A percentile compares a stretch with the other conserved stretches of the same genome.
phyloP scores from a whole-genome alignment of 2,113 vertebrate genomes.

The Hemiprocne comata region DNA sequence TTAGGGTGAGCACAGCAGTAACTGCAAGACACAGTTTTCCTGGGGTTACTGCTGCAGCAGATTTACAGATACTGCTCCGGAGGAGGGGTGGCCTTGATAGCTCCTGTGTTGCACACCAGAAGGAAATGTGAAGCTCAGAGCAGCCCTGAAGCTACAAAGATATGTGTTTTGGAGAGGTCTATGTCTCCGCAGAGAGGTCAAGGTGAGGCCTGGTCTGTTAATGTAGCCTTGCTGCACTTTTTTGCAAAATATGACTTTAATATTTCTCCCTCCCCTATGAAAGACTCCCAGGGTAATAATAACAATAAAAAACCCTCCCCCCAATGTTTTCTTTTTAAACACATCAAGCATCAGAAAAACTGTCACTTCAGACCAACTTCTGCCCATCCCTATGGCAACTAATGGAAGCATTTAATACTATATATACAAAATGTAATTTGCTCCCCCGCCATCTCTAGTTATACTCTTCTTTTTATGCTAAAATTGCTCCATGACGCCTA shows the following conservation, averaged over 20 bases:
- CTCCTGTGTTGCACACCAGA: not conserved
- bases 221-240: not conserved
- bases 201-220: slow-evolving; percentile 4
- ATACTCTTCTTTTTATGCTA: slow-evolving; percentile 72
- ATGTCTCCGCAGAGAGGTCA: not conserved
- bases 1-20: not conserved
- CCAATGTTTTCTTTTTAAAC: slow-evolving; percentile 65
- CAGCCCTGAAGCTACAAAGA: not conserved
- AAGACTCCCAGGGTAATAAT: slow-evolving; percentile 40
- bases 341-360: slow-evolving; percentile 69
- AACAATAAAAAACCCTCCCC: slow-evolving; percentile 47
- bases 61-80: not conserved
- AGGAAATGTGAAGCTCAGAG: not conserved
- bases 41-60: not conserved
- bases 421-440: slow-evolving; percentile 65
- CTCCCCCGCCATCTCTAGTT: slow-evolving; percentile 59
- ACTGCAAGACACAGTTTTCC: not conserved
- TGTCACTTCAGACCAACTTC: slow-evolving; percentile 78
- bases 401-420: slow-evolving; percentile 76
- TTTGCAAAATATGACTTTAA: slow-evolving; percentile 29
- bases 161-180: not conserved
- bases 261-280: slow-evolving; percentile 10
- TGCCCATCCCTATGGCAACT: slow-evolving; percentile 83
- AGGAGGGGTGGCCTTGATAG: not conserved
- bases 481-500: slow-evolving; percentile 69